Percentiles rank a stretch among this genome's conserved stretches.
phyloP scores from a whole-genome alignment of 2,888 invertebrate species.

The Torymus texanus region DNA sequence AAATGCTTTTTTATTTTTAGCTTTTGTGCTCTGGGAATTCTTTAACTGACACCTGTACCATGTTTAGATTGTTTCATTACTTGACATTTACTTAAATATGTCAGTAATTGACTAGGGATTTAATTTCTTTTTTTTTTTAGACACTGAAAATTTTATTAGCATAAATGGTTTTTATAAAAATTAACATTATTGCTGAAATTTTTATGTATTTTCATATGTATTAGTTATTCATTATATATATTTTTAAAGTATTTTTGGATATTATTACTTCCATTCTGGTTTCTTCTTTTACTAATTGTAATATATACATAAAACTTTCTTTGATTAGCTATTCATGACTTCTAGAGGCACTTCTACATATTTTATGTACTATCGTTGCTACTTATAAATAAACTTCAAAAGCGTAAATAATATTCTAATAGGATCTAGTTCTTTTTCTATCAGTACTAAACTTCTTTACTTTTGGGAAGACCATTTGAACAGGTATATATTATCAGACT shows the following conservation, averaged over 20 bases:
- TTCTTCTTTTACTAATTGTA: not conserved
- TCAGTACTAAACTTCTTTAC: conserved; percentile 24
- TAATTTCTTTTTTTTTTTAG: conserved; percentile 20
- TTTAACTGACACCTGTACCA: conserved; percentile 51
- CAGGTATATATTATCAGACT: conserved; percentile 30
- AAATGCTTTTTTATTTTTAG: conserved; percentile 17
- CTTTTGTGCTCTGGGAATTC: conserved; percentile 26
- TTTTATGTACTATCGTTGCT: conserved; percentile 24
- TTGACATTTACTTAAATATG: conserved; percentile 23
- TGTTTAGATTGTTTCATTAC: conserved; percentile 22
- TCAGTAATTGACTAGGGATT: conserved; percentile 46
- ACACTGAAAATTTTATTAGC: conserved; percentile 37
- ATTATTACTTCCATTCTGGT: not conserved
- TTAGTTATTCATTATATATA: not conserved
- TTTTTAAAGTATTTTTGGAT: not conserved
- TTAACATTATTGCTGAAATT: conserved; percentile 48
- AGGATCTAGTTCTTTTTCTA: conserved; percentile 16
- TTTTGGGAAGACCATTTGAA: conserved; percentile 47
- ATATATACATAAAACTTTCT: conserved; percentile 40
- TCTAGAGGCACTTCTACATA: conserved; percentile 48
- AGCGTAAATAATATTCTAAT: conserved; percentile 18
- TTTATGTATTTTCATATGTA: conserved; percentile 8
- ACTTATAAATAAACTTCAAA: conserved; percentile 5
- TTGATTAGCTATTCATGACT: conserved; percentile 30
- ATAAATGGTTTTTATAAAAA: conserved; percentile 37